A percentile compares a stretch with the other conserved stretches of the same genome.
These are phyloP conservation scores for Enteromius mattozi DNA, from an alignment of 2,797 vertebrate species.

Conservation along the genomic window DNA sequence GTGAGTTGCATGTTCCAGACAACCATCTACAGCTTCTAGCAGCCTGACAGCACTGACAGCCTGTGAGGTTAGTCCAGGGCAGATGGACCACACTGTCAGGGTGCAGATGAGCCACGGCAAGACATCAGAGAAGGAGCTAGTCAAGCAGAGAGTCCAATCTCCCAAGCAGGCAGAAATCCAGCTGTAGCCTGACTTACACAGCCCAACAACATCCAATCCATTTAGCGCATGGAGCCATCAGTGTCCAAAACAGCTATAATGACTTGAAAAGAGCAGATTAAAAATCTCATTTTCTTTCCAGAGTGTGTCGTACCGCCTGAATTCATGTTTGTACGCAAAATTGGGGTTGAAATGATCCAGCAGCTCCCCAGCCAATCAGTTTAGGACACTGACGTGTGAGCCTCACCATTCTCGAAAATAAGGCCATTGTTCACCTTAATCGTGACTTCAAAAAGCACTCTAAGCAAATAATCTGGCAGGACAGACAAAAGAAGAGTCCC, in stretches of 20 bases:
- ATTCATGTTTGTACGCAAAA: constrained; percentile 59
- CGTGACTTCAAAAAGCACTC: constrained; percentile 60
- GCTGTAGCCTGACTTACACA: constrained; percentile 49
- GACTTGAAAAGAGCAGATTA: constrained; percentile 44
- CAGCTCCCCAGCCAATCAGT: constrained; percentile 63
- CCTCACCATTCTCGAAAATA: constrained; percentile 61
- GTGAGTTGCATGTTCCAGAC: constrained; percentile 13
- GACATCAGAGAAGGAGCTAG: constrained; percentile 52
- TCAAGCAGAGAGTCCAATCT: constrained; percentile 52
- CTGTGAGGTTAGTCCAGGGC: constrained; percentile 58
- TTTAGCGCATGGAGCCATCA: constrained; percentile 48
- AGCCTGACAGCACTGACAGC: constrained; percentile 51
- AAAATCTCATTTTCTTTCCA: constrained; percentile 38
- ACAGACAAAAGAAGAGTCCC: constrained; percentile 59
- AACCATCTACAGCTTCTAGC: constrained; percentile 35
- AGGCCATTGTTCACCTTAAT: constrained; percentile 58
- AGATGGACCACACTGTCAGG: constrained; percentile 60
- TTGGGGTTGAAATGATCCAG: constrained; percentile 62
- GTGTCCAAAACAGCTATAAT: constrained; percentile 45
- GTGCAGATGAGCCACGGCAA: constrained; percentile 49
- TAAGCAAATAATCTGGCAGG: constrained; percentile 54
- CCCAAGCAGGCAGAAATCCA: constrained; percentile 56
- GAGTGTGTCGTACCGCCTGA: constrained; percentile 50
- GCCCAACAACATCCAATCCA: constrained; percentile 40
- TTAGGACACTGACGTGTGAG: constrained; percentile 65